Conservation (phyloP, 1,140 invertebrate species). For the Triops longicaudatus region DNA sequence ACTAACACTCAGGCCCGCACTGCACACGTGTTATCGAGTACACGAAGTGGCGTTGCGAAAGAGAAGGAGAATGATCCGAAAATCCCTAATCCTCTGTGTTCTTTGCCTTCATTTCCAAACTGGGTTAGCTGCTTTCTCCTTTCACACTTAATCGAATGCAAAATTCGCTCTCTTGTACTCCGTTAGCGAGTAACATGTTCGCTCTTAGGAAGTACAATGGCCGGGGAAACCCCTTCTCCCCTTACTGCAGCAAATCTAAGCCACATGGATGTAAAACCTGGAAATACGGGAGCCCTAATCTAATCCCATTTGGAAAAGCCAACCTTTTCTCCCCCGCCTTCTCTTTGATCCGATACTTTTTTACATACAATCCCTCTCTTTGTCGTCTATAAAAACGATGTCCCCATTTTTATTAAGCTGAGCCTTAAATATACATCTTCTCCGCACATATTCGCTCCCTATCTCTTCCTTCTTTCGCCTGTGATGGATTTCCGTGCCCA, state of each 20-base stretch:
- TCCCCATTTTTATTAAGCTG: not conserved
- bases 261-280: not conserved
- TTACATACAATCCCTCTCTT: not conserved
- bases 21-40: not conserved
- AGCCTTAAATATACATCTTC: not conserved
- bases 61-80: not conserved
- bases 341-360: not conserved
- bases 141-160: constrained; percentile 15
- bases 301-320: not conserved
- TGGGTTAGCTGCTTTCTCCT: not conserved
- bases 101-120: not conserved
- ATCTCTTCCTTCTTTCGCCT: not conserved
- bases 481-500: not conserved
- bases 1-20: no score
- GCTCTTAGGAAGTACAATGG: not conserved
- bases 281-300: not conserved
- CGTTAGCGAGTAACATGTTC: constrained; percentile 4
- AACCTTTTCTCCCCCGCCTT: not conserved
- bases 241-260: not conserved
- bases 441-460: not conserved
- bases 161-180: constrained; percentile 1
- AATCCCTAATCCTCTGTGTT: not conserved
- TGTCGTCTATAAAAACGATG: not conserved
- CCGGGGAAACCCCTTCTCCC: not conserved
- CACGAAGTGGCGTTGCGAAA: not conserved